phyloP scores from a whole-genome alignment of 2,113 vertebrate genomes.

The Hystrix cristata region DNA sequence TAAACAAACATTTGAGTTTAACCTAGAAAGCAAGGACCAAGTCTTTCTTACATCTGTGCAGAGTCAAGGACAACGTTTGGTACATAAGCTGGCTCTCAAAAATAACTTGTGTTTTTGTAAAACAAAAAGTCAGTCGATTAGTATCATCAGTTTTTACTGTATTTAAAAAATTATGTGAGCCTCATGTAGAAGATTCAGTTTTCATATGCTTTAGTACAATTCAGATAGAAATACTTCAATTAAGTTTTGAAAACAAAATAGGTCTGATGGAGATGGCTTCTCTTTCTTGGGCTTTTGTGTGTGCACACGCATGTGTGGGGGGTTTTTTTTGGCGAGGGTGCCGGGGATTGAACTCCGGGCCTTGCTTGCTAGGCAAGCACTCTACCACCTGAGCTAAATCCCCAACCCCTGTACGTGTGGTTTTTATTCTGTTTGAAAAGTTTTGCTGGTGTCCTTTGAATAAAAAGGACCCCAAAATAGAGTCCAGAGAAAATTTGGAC shows the following conservation, averaged over 20 bases:
- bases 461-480: conserved; percentile 50
- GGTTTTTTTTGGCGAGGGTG: too few species aligned
- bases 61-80: not conserved
- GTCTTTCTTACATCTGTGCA: not conserved
- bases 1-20: not conserved
- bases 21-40: not conserved
- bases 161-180: not conserved
- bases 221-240: not conserved
- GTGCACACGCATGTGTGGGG: not conserved
- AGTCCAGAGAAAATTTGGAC: conserved; percentile 11
- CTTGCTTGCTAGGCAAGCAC: too few species aligned
- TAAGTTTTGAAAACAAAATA: conserved; percentile 46
- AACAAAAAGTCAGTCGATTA: not conserved
- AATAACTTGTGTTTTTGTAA: not conserved
- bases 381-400: too few species aligned
- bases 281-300: not conserved
- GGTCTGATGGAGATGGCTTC: not conserved
- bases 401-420: too few species aligned
- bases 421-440: conserved; percentile 47
- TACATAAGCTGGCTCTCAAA: not conserved
- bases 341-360: too few species aligned
- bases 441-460: conserved; percentile 52
- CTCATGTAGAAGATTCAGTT: conserved; percentile 8
- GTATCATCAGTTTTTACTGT: not conserved
- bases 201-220: conserved; percentile 1